These are phyloP conservation scores for Steinernema khuongi DNA, from an alignment of 1,140 invertebrate genomes.

Conservation along the genomic window DNA sequence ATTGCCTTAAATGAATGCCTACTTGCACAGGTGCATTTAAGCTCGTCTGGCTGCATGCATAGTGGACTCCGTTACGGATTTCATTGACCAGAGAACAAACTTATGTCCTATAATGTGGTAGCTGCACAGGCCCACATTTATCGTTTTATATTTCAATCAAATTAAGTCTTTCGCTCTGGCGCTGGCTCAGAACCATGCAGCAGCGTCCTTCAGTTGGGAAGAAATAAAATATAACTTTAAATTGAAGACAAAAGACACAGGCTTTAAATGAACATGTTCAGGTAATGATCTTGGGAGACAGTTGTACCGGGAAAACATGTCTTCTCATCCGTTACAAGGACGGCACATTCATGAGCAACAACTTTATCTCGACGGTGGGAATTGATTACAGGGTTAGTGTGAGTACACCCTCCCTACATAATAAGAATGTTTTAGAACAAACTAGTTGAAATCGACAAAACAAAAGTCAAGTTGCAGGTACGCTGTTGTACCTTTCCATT, in stretches of 20 bases:
- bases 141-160: background rate
- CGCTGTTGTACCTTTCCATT: background rate
- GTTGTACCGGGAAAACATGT: conserved; percentile 62
- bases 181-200: too few species aligned
- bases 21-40: too few species aligned
- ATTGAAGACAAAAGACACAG: background rate
- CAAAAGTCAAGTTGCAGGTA: conserved; percentile 57
- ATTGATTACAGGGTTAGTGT: conserved; percentile 60
- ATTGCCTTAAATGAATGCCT: too few species aligned
- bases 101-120: too few species aligned
- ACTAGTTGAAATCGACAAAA: conserved; percentile 52
- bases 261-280: conserved; percentile 37
- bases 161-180: background rate
- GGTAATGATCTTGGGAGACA: conserved; percentile 59
- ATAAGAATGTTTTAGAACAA: conserved; percentile 54
- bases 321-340: conserved; percentile 63
- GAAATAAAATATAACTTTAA: too few species aligned
- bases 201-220: too few species aligned
- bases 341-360: conserved; percentile 63
- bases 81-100: too few species aligned
- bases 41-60: too few species aligned
- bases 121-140: background rate
- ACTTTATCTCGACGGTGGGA: conserved; percentile 64
- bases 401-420: background rate
- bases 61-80: too few species aligned